Conservation (phyloP, 2,797 vertebrate genomes). For the Melanotaenia parkinsoni region DNA sequence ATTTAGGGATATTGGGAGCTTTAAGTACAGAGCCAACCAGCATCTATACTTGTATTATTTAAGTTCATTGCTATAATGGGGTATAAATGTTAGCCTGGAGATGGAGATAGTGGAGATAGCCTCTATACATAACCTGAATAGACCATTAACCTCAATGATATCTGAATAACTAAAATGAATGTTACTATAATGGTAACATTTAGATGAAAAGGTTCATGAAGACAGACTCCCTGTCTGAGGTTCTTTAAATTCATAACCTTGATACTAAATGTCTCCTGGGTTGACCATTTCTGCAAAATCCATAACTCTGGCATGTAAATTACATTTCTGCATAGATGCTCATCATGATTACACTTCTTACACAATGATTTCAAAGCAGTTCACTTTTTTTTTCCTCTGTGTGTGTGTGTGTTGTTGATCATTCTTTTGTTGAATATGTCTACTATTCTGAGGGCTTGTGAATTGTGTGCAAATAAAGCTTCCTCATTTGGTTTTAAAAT, state of each 20-base stretch:
- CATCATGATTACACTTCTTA: constrained; percentile 21
- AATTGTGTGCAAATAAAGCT: constrained; percentile 24
- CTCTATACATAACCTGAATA: constrained; percentile 19
- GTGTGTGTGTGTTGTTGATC: background rate
- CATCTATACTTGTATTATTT: background rate
- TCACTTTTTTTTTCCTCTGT: background rate
- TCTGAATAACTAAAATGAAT: constrained; percentile 14
- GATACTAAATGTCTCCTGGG: constrained; percentile 20
- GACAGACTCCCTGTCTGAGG: constrained; percentile 19
- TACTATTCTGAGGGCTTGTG: constrained; percentile 7
- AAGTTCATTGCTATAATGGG: constrained; percentile 14
- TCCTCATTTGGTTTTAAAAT: constrained; percentile 24
- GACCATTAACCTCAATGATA: constrained; percentile 31
- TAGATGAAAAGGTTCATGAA: constrained; percentile 38
- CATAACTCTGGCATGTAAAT: constrained; percentile 43
- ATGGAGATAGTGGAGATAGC: background rate
- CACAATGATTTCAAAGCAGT: constrained; percentile 16
- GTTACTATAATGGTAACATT: constrained; percentile 40
- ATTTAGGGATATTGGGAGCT: constrained; percentile 1
- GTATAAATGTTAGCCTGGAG: background rate
- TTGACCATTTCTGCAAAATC: constrained; percentile 44
- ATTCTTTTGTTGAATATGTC: constrained; percentile 32
- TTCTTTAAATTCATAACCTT: constrained; percentile 49
- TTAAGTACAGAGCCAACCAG: background rate
- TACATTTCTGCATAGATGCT: constrained; percentile 27